Conservation (phyloP, 2,113 vertebrate species). For the Sterrhoptilus dennistouni region DNA sequence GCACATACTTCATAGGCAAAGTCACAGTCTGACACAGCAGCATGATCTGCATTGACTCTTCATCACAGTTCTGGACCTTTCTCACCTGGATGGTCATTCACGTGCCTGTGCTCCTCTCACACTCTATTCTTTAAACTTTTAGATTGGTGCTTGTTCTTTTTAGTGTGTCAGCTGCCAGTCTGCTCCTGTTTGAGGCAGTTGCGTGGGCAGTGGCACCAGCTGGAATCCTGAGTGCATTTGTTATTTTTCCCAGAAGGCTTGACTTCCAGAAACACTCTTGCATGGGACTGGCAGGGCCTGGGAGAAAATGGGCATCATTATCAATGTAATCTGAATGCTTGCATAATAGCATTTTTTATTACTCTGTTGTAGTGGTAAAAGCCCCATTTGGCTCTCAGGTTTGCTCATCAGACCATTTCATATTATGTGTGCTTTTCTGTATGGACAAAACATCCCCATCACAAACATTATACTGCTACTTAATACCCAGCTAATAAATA, state of each 20-base stretch:
- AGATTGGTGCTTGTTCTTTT: neutral
- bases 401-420: neutral
- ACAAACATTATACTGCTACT: neutral
- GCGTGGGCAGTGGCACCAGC: neutral
- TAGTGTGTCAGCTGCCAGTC: neutral
- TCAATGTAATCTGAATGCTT: neutral
- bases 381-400: neutral
- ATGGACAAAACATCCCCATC: neutral
- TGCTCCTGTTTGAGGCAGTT: neutral
- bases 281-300: neutral
- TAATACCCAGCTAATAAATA: neutral
- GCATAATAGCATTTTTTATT: neutral
- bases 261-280: neutral
- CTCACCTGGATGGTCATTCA: neutral
- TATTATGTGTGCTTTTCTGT: neutral
- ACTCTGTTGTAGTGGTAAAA: neutral
- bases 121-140: neutral
- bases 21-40: neutral
- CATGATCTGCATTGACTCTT: neutral
- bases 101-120: neutral
- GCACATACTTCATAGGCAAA: neutral
- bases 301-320: neutral
- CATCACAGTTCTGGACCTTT: neutral
- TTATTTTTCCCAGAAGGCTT: neutral
- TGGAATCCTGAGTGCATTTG: neutral